These are phyloP conservation scores for Cinclus cinclus DNA, from an alignment of 2,113 vertebrate genomes.

Conservation along the genomic window DNA sequence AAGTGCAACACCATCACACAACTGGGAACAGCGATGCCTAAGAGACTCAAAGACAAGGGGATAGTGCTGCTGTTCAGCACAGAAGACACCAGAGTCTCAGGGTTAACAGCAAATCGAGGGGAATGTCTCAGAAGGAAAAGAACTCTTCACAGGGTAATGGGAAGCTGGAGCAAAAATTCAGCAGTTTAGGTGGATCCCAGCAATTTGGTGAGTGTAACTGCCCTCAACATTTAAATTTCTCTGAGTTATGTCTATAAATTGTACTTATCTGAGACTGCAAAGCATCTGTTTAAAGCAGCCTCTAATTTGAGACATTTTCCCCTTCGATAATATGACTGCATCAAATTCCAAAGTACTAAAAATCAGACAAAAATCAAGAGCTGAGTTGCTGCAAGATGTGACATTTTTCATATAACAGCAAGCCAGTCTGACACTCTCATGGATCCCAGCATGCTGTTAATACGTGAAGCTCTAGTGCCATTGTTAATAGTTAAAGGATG, in stretches of 20 bases:
- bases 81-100: not conserved
- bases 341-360: constrained; percentile 46
- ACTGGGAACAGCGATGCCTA: not conserved
- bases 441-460: constrained; percentile 1
- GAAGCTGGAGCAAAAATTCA: not conserved
- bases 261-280: not conserved
- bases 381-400: constrained; percentile 14
- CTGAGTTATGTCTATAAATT: not conserved
- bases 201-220: not conserved
- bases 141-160: not conserved
- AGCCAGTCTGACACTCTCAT: constrained; percentile 40
- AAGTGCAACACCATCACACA: not conserved
- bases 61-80: not conserved
- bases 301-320: constrained; percentile 47
- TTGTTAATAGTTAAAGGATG: constrained; percentile 27
- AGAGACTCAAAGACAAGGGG: not conserved
- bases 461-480: constrained; percentile 9
- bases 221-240: not conserved
- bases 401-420: constrained; percentile 50
- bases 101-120: not conserved
- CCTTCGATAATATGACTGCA: constrained; percentile 9
- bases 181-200: not conserved
- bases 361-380: constrained; percentile 41
- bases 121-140: not conserved
- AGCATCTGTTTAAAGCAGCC: constrained; percentile 28